Conservation (phyloP, 2,113 vertebrate genomes). For the Leptodactylus fuscus region DNA sequence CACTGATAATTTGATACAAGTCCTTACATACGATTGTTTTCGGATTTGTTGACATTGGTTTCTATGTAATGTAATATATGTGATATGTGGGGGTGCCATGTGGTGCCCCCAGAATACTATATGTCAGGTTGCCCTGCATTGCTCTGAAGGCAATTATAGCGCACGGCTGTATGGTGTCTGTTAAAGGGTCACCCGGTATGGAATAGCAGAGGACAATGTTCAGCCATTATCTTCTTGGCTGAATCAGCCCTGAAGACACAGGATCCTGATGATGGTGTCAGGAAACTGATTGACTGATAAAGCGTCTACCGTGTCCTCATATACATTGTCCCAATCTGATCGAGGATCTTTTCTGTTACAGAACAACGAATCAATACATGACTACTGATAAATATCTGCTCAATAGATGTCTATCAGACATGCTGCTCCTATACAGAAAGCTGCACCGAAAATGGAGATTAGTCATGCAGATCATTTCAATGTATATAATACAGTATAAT, state of each 20-base stretch:
- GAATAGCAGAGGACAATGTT: slow-evolving; percentile 16
- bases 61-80: too few relatives aligned
- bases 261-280: slow-evolving; percentile 39
- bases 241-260: slow-evolving; percentile 2
- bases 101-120: background rate
- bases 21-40: too few relatives aligned
- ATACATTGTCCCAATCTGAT: slow-evolving; percentile 19
- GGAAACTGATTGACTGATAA: slow-evolving; percentile 29
- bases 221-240: background rate
- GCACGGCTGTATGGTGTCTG: background rate
- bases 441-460: background rate
- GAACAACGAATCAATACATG: slow-evolving; percentile 2
- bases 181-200: background rate
- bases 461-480: background rate
- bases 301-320: background rate
- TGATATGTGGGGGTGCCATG: background rate
- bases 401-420: background rate
- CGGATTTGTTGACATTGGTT: too few relatives aligned
- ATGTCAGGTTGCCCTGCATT: too few relatives aligned
- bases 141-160: background rate
- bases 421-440: background rate
- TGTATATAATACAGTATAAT: too few relatives aligned
- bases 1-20: too few relatives aligned
- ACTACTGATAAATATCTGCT: background rate
- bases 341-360: slow-evolving; percentile 4